Base-by-base conservation (phyloP, 2,888 invertebrate genomes). In the Resseliella maxima region DNA sequence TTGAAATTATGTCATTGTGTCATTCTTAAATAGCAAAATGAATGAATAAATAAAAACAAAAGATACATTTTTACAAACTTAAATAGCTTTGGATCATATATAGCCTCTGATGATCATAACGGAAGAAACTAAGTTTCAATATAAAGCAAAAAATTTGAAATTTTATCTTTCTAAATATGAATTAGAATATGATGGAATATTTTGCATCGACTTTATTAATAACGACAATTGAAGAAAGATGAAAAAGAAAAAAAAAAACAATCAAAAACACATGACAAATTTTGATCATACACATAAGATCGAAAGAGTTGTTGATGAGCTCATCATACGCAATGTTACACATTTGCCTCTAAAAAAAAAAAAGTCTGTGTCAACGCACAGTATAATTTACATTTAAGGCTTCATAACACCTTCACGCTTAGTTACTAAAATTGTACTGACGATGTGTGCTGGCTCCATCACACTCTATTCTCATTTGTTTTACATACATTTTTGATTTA, bases 241-340 rank as follows among this genome's bases (percentile, higher is more conserved):
- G 41, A 12, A 5, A 41, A 41, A 8, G 41, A 41, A 5, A 41
- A 41, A 41, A 41, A n/a, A n/a, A n/a, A n/a, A n/a, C n/a, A n/a
- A n/a, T n/a, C n/a, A 59, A 24, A 2, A 24, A 59, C 59, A 59
- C 59, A 59, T 24, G 59, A 59, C 24, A 59, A 59, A 59, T 59
- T 59, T n/a, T 24, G 24, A 41, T 59, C 12, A 50, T 50, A 8
- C 15, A 18, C 12, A 59, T 59, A 24, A 41, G 59, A 59, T 59
- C 59, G 59, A 59, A 24, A 50, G 18, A 8, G 46, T 18, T 15
- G 18, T 24, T 1, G 59, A 59, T 59, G 59, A 59, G 59, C 59
- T 59, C 59, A 59, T 59, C 59, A 24, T 59, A 59, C 59, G 59
- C 59, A 59, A 24, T 59, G 59, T 59, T 24, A 59, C 24, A 59